Evolutionary conservation across 2,797 vertebrate genomes (phyloP).

Genomic region (Anolis apletophallus): DNA sequence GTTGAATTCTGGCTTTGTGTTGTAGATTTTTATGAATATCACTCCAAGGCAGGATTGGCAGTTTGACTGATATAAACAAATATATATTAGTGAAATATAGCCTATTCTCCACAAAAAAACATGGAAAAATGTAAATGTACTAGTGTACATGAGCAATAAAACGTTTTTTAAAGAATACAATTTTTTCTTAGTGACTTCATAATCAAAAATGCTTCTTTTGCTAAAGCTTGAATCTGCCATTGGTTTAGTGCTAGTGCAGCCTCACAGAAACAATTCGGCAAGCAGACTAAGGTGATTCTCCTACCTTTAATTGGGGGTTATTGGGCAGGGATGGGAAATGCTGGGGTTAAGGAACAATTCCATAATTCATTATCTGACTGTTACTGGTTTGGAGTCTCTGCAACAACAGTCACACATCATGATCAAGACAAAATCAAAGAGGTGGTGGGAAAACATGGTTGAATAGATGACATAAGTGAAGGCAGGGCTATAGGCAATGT

Average conservation of each 20-base stretch:
- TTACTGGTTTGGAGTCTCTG: slow-evolving; percentile 65
- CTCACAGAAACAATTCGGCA: not conserved
- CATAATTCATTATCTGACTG: slow-evolving; percentile 54
- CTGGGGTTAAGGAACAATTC: slow-evolving; percentile 52
- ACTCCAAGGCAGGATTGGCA: not conserved
- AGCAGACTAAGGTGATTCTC: slow-evolving; percentile 51
- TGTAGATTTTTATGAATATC: not conserved
- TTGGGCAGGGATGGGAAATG: slow-evolving; percentile 53
- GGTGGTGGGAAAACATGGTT: not conserved
- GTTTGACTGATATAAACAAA: not conserved
- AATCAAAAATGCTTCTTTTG: not conserved
- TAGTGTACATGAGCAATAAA: slow-evolving; percentile 12
- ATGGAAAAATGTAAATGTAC: not conserved
- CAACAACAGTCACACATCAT: slow-evolving; percentile 60
- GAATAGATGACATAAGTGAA: slow-evolving; percentile 35
- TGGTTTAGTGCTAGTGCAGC: slow-evolving; percentile 43
- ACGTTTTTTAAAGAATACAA: not conserved
- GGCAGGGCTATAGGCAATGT: slow-evolving; percentile 20
- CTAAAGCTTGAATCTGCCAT: slow-evolving; percentile 37
- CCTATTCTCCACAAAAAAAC: not conserved
- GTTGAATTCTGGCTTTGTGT: not conserved
- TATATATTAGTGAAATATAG: not conserved
- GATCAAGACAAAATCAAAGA: slow-evolving; percentile 13
- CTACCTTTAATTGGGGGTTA: slow-evolving; percentile 59
- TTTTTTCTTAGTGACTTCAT: not conserved